Evolutionary conservation across 1,140 invertebrate genomes (phyloP).

Genomic region (Drosophila obscura): DNA sequence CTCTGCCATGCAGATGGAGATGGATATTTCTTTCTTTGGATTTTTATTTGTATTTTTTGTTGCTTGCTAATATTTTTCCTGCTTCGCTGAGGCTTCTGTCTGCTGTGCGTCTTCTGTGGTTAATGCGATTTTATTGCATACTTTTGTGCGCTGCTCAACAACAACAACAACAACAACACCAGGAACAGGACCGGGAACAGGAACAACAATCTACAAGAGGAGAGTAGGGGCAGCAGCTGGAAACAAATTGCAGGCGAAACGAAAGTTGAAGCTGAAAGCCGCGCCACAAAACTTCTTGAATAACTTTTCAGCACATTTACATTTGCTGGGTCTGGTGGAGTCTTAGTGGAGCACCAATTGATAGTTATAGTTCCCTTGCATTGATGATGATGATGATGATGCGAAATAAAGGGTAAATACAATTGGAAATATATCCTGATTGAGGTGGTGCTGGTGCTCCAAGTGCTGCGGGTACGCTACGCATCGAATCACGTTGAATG

Average conservation of each 20-base stretch:
- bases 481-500: slow-evolving; percentile 19
- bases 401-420: slow-evolving; percentile 14
- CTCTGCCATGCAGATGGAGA: too few relatives aligned
- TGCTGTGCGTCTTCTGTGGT: slow-evolving; percentile 22
- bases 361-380: slow-evolving; percentile 22
- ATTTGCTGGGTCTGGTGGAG: slow-evolving; percentile 9
- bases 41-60: slow-evolving; percentile 25
- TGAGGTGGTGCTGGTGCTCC: background rate
- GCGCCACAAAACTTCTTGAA: slow-evolving; percentile 52
- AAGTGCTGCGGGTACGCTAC: too few relatives aligned
- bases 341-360: background rate
- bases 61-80: background rate
- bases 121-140: slow-evolving; percentile 78
- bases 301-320: slow-evolving; percentile 52
- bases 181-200: background rate
- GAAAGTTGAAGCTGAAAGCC: slow-evolving; percentile 34
- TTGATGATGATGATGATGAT: slow-evolving; percentile 26
- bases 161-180: slow-evolving; percentile 12
- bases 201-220: slow-evolving; percentile 25
- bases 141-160: slow-evolving; percentile 46
- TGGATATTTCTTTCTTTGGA: background rate
- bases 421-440: slow-evolving; percentile 30
- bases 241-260: slow-evolving; percentile 40
- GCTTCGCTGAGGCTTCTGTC: background rate
- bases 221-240: slow-evolving; percentile 6